phyloP scores from a whole-genome alignment of 2,113 vertebrate species.

The Poecilia latipinna region DNA sequence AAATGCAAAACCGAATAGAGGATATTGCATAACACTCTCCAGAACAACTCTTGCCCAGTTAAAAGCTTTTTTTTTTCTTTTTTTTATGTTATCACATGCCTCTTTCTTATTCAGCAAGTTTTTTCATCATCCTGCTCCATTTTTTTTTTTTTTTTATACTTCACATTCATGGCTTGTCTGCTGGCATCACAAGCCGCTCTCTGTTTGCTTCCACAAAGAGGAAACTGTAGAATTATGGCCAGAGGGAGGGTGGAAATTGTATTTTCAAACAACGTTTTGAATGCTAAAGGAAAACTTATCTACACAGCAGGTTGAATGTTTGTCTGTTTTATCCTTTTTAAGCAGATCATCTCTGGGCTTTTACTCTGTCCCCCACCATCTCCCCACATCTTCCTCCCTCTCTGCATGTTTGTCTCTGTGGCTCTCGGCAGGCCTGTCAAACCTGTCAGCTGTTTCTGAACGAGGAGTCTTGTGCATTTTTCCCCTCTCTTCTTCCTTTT shows the following conservation, averaged over 20 bases:
- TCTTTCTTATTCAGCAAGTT: neutral
- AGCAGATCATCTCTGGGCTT: neutral
- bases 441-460: slow-evolving; percentile 68
- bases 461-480: slow-evolving; percentile 49
- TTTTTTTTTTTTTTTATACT: slow-evolving; percentile 6
- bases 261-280: neutral
- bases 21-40: neutral
- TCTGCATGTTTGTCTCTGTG: slow-evolving; percentile 57
- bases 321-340: neutral
- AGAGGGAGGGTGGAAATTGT: neutral
- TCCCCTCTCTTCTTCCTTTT: slow-evolving; percentile 52
- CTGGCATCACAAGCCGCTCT: neutral
- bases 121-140: neutral
- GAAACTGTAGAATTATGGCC: neutral
- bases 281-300: neutral
- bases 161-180: slow-evolving; percentile 17
- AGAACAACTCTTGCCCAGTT: neutral
- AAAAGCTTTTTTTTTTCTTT: neutral
- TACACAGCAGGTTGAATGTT: neutral
- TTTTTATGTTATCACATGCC: slow-evolving; percentile 4
- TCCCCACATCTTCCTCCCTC: slow-evolving; percentile 2
- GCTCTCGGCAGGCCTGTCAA: slow-evolving; percentile 75
- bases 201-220: neutral
- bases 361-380: neutral
- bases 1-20: neutral